Evolutionary conservation across 1,140 invertebrate genomes (phyloP), one percentile per base, ranked within the genome.

Genomic region (Caerostris extrusa): DNA sequence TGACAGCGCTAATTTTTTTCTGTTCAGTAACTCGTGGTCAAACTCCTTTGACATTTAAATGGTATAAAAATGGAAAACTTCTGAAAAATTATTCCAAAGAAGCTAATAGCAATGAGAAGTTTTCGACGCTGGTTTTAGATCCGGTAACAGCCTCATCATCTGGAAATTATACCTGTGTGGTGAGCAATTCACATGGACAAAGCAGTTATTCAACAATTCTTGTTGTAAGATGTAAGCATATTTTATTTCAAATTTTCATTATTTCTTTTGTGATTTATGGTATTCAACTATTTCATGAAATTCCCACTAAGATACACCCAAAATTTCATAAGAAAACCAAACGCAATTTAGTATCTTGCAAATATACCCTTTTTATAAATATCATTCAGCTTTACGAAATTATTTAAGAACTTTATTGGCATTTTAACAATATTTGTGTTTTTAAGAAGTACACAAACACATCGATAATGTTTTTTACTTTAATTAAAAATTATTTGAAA

Each of bases 91-190:
- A 14, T n/a, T 61, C 58, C 3, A 90, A 81, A 82, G 60, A 83
- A 64, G 56, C 5, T 3, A 50, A 7, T 2, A 34, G 10, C 57
- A 94, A 57, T 17, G 93, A 94, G 5, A 94, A 64, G 67, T 94
- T 86, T 93, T 93, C 91, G 8, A 71, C 2, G 55, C 50, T 94
- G 7, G 71, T 67, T 0, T 83, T 94, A 64, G 77, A 94, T 83
- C 53, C 71, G 0, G 71, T 94, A 0, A 67, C 12, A 67, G 87
- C 17, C 1, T 61, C 7, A 4, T 89, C 86, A 5, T 34, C 86
- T 0, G 93, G 93, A 7, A 94, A 94, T 64, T 94, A 94, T 17
- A 90, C 93, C 0, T 94, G 93, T 19, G 87, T 83, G 7, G 93
- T 94, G 3, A 94, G 87, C 14, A 94, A 94, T 81, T 19, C 14